Evolutionary conservation across 2,113 vertebrate genomes (phyloP).

Genomic region (Setophaga kirtlandii): DNA sequence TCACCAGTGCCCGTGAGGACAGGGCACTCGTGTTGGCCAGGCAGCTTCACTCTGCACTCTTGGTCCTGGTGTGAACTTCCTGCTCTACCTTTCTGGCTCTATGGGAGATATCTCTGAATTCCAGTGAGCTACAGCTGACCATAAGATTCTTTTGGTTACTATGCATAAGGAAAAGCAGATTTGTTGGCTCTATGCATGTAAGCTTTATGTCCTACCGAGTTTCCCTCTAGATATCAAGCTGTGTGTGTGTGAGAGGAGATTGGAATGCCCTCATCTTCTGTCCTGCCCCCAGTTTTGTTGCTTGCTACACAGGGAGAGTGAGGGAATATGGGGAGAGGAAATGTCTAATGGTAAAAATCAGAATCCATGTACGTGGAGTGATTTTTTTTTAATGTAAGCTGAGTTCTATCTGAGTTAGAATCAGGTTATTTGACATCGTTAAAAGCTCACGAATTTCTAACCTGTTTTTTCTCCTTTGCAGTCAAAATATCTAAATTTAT

Average conservation of each 20-base stretch:
- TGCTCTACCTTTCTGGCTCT: not conserved
- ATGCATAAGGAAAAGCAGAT: not conserved
- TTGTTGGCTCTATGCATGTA: not conserved
- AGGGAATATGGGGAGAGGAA: not conserved
- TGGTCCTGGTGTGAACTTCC: not conserved
- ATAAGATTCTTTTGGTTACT: not conserved
- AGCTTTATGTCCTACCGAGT: not conserved
- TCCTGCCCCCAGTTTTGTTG: not conserved
- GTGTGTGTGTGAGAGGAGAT: not conserved
- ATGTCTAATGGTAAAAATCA: not conserved
- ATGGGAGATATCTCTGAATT: not conserved
- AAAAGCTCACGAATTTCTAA: not conserved
- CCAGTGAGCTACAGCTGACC: not conserved
- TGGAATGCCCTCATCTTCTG: not conserved
- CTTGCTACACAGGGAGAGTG: accelerated
- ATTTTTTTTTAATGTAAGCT: not conserved
- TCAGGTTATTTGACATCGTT: not conserved
- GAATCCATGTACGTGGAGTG: not conserved
- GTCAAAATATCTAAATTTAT: not conserved
- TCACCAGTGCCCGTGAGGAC: accelerated
- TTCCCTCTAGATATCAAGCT: not conserved
- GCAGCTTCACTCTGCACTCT: not conserved
- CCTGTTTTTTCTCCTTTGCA: not conserved
- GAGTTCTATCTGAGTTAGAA: not conserved
- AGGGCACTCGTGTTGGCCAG: not conserved